Base-by-base conservation (phyloP, 2,797 vertebrate species). In the Rhinatrema bivittatum region DNA sequence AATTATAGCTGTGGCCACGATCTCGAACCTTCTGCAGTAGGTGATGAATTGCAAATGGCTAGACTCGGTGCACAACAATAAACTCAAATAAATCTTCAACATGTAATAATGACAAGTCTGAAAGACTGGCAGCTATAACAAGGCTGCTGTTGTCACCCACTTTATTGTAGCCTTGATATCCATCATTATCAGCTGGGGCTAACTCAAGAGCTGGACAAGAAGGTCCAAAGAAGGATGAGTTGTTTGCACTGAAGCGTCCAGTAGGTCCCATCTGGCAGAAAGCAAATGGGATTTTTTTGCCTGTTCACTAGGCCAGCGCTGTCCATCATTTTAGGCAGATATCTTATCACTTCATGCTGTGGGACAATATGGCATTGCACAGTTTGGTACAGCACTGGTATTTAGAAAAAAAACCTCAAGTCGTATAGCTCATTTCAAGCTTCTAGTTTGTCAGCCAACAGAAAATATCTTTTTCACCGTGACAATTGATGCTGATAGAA, bases 1-100 rank as follows among this genome's bases (percentile, higher is more conserved):
- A 90, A 89, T 90, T 88, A 90, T 69, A 74, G 81, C 76, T 80
- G 20, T 51, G 68, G 73, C 81, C 83, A 78, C 76, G 82, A 55
- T 81, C 70, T 66, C 81, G 75, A 84, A 81, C 82, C 84, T 84
- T 77, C 78, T 70, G 61, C 73, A 73, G 71, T 60, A 43, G 46
- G 79, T 91, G 89, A 91, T 91, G 84, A 90, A 91, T 91, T 83
- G 85, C 84, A 86, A 89, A 88, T 86, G 76, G 84, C 83, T 74
- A 56, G 79, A 80, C 79, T 72, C 39, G 27, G 80, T 79, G 66
- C 79, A 84, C 82, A 78, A 83, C 80, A 81, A 80, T 82, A 86
- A 90, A 88, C 83, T 79, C 82, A 81, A 86, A 91, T 91, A 88
- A 91, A 91, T 91, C 89, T 89, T 86, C 81, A 64, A 67, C 69